Percentiles rank a stretch among this genome's conserved stretches.
These are phyloP conservation scores for Chelmon rostratus DNA, from an alignment of 2,797 vertebrate species.

Conservation along the genomic window DNA sequence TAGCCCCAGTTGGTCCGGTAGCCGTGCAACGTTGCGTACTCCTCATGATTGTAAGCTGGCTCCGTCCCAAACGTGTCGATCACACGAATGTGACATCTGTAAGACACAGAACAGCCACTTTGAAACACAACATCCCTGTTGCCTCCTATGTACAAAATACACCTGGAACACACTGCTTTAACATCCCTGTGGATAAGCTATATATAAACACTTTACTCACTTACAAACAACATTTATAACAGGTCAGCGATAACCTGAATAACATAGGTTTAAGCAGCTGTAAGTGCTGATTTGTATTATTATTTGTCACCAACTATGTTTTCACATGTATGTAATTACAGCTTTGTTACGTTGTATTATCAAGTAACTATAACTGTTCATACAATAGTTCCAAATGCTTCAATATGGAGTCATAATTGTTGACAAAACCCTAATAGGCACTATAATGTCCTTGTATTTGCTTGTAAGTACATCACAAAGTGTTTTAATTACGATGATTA, in stretches of 20 bases:
- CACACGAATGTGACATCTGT: constrained; percentile 95
- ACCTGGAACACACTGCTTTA: background rate
- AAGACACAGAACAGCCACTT: constrained; percentile 11
- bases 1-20: constrained; percentile 99
- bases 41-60: constrained; percentile 96
- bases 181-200: background rate
- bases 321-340: too few species aligned
- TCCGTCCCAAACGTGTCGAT: constrained; percentile 98
- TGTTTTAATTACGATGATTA: background rate
- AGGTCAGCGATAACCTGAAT: too few species aligned
- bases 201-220: background rate
- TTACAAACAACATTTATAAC: too few species aligned
- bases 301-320: background rate
- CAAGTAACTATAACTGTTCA: background rate
- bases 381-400: background rate
- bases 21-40: constrained; percentile 94
- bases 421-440: background rate
- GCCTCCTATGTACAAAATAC: background rate
- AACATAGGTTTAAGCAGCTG: background rate
- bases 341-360: too few species aligned
- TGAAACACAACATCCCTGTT: background rate
- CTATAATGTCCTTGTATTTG: background rate
- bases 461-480: background rate
- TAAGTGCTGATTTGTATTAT: background rate
- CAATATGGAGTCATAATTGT: background rate